These are phyloP conservation scores for Zygothrica quintamaculata DNA, from an alignment of 2,888 invertebrate species.

Conservation along the genomic window DNA sequence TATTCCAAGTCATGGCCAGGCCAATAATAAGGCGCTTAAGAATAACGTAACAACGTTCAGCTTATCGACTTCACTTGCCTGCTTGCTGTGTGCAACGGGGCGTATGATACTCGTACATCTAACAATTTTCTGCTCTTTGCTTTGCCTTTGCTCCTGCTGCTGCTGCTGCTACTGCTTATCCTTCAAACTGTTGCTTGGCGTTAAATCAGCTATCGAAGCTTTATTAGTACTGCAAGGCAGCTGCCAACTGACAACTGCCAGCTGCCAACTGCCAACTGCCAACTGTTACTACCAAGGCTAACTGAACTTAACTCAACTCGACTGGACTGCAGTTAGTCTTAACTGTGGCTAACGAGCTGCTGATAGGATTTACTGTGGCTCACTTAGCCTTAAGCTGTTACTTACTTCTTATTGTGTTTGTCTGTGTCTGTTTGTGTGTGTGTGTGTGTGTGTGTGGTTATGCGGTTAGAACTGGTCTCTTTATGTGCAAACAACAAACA, in stretches of 20 bases:
- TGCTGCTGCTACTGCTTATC: constrained; percentile 1
- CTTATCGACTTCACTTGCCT: constrained; percentile 66
- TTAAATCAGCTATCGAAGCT: constrained; percentile 79
- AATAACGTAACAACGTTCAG: constrained; percentile 41
- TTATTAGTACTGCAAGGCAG: constrained; percentile 72
- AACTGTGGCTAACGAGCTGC: constrained; percentile 70
- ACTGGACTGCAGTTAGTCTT: constrained; percentile 55
- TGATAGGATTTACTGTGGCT: constrained; percentile 74
- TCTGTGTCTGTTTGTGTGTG: constrained; percentile 1
- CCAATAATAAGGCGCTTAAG: constrained; percentile 69
- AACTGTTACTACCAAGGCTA: constrained; percentile 24
- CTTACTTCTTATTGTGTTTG: constrained; percentile 15
- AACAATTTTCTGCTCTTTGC: constrained; percentile 52
- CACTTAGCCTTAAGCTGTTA: constrained; percentile 64
- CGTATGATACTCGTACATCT: constrained; percentile 66
- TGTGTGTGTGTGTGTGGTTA: constrained; percentile 7
- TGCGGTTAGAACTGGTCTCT: constrained; percentile 30
- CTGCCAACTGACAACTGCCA: constrained; percentile 45
- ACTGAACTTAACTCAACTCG: too few relatives aligned
- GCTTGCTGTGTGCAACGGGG: constrained; percentile 64
- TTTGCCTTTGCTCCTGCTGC: constrained; percentile 26
- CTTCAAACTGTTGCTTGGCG: constrained; percentile 44
- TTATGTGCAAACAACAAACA: constrained; percentile 14
- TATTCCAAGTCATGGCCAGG: constrained; percentile 39
- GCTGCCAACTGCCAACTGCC: constrained; percentile 17